Base-by-base conservation (phyloP, 1,140 invertebrate species). In the Watersipora subatra region DNA sequence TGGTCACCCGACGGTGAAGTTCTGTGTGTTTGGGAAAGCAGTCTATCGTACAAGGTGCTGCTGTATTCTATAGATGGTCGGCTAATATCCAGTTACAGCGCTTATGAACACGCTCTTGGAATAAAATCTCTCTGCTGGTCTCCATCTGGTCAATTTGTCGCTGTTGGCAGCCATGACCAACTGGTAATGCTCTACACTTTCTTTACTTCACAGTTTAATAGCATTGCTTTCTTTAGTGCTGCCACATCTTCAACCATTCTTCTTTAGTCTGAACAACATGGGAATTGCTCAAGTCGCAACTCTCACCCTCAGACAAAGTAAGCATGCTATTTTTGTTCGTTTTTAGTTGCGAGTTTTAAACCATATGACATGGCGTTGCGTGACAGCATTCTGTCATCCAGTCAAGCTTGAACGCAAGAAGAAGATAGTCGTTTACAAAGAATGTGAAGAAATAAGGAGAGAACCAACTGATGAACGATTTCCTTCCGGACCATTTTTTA, bases 81-180 rank as follows among this genome's bases (percentile, higher is more conserved):
- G n/a, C 78, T 75, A 65, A 61, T 82, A 17, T 69, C 72, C 15
- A 73, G 69, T 19, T 83, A 74, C 68, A 74, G 70, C 59, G 77
- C 81, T 17, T 80, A 81, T 69, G 75, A 80, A 2, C 73, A 72
- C 67, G 75, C 78, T 22, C 73, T 83, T n/a, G 81, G 82, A 12
- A 70, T 83, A 22, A 81, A 81, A 68, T 69, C 64, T 61, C 69
- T 81, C 12, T 56, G 72, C 17, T 83, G 81, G 82, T 80, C 80
- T 1, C 80, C 81, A 19, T 78, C 76, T 15, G 73, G 79, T 62
- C 81, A 83, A 71, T 78, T 83, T 64, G 68, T 83, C 25, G 80
- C 78, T 57, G 71, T 82, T 12, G 80, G 80, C 1, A 79, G 78
- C 63, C 82, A 73, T 69, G 82, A 83, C 72, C 73, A 82, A 68